Evolutionary conservation across 2,797 vertebrate species (phyloP), one percentile per base, ranked within the genome.

Genomic region (Myioborus melanocephalus): DNA sequence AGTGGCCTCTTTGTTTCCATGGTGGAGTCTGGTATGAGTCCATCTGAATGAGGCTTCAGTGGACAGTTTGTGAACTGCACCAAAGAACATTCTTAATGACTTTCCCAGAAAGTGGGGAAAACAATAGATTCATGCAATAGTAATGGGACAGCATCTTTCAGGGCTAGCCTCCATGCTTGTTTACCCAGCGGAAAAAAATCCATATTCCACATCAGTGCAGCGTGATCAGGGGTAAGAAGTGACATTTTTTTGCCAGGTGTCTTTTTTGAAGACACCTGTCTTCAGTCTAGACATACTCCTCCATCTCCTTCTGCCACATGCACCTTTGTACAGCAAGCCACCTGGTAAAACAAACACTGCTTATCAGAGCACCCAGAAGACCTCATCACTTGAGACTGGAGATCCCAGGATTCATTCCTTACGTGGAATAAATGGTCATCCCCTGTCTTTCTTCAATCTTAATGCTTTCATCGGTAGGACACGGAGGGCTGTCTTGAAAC

Each of bases 371-470:
- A 69, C 1, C 3, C 61, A 55, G 35, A 32, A 87, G 70, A 63
- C n/a, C 18, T 64, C n/a, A 76, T 43, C 26, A 57, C 44, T 52
- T 55, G 50, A 18, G 30, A 76, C 2, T 65, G 21, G 50, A 82
- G 91, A 95, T 32, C 22, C 14, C 39, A 63, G 49, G 32, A 83
- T 9, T 3, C 0, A 4, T 30, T 71, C 92, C 98, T 94, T 98
- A 99, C 99, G 80, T 98, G 86, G 98, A 97, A 28, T 99, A 99
- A 96, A 99, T 97, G 0, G 98, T 99, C 98, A 99, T 98, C 93
- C 96, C 98, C 1, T 98, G 98, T 35, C 98, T 97, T 55, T 99
- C 98, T 96, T 99, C 99, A 17, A 99, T 98, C 87, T 81, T 97
- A 80, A 99, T 66, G 79, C 97, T 97, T 32, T 96, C 95, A 68